Conservation (phyloP, 2,888 invertebrate species). For the Drosophila paucipuncta region DNA sequence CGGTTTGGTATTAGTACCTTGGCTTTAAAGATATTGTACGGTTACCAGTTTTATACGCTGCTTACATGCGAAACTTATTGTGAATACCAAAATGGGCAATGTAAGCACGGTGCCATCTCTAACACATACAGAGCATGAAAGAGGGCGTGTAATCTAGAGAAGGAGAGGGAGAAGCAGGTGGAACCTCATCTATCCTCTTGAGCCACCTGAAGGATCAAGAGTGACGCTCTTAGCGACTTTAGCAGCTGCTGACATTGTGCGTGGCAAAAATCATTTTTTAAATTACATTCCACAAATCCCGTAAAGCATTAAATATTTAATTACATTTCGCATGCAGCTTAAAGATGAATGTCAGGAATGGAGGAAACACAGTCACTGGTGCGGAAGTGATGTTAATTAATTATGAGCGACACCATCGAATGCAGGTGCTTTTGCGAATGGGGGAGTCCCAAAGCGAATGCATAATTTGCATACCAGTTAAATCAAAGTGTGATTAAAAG, state of each 20-base stretch:
- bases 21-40: not conserved
- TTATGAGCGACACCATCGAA: constrained; percentile 41
- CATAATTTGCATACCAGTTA: constrained; percentile 29
- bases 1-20: not conserved
- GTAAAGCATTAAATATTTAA: constrained; percentile 61
- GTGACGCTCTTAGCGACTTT: constrained; percentile 36
- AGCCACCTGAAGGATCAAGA: constrained; percentile 38
- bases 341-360: constrained; percentile 15
- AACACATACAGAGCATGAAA: not conserved
- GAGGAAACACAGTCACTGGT: not conserved
- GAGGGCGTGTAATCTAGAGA: not conserved
- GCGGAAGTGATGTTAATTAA: constrained; percentile 55
- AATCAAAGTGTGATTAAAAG: constrained; percentile 45
- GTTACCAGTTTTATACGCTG: not conserved
- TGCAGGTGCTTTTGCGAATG: constrained; percentile 2
- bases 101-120: constrained; percentile 20
- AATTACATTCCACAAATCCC: constrained; percentile 56
- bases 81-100: not conserved
- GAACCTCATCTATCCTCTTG: constrained; percentile 9
- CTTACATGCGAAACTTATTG: not conserved
- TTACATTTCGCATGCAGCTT: constrained; percentile 13
- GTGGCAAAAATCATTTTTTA: constrained; percentile 59
- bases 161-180: not conserved
- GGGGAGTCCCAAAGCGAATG: constrained; percentile 36
- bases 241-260: constrained; percentile 28